Conservation (phyloP, 2,888 invertebrate genomes). For the Scrobipalpa atriplicella region DNA sequence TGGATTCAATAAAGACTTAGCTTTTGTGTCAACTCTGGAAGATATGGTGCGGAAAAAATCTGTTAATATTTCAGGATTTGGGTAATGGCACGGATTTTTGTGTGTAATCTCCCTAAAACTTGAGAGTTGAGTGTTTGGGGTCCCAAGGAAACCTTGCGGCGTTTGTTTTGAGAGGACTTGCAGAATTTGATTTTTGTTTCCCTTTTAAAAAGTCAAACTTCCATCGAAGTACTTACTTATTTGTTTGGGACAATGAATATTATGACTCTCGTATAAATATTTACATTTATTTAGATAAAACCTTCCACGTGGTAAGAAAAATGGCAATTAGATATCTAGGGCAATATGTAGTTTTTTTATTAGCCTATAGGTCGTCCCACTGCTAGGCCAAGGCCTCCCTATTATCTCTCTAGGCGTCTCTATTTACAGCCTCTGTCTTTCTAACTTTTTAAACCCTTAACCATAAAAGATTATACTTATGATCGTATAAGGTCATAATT, state of each 20-base stretch:
- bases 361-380: too few species aligned
- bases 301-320: too few species aligned
- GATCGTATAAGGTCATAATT: too few species aligned
- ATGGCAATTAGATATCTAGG: too few species aligned
- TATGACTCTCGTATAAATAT: not conserved
- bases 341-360: too few species aligned
- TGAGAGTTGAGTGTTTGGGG: conserved; percentile 20
- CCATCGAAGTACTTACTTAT: not conserved
- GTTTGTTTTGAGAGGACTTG: conserved; percentile 2
- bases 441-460: too few species aligned
- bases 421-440: too few species aligned
- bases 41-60: conserved; percentile 31
- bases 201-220: conserved; percentile 2
- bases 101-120: conserved; percentile 33
- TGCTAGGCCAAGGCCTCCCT: too few species aligned
- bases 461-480: too few species aligned
- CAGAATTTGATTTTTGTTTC: conserved; percentile 9
- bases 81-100: conserved; percentile 41
- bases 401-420: too few species aligned
- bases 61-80: conserved; percentile 39
- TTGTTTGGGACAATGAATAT: conserved; percentile 7
- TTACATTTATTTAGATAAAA: too few species aligned
- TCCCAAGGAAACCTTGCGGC: not conserved
- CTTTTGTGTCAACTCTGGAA: not conserved
- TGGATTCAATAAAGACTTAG: not conserved